Evolutionary conservation across 2,888 invertebrate genomes (phyloP).

Genomic region (Drosophila kuntzei): DNA sequence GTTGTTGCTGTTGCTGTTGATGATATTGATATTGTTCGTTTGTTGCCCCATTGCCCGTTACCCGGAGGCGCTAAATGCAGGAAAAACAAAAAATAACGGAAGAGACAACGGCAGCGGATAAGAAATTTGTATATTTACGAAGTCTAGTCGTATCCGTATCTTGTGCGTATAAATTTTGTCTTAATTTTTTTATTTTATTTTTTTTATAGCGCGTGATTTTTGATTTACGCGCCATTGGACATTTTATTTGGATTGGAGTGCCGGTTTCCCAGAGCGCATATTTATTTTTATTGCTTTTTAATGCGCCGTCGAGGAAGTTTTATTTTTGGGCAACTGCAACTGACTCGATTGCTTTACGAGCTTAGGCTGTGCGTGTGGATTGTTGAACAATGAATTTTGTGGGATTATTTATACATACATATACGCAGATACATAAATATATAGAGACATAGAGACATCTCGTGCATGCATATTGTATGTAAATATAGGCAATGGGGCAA

Average conservation of each 20-base stretch:
- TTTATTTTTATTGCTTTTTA: slow-evolving; percentile 83
- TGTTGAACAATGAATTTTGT: slow-evolving; percentile 75
- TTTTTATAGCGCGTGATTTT: slow-evolving; percentile 69
- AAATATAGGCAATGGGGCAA: slow-evolving; percentile 30
- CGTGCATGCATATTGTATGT: slow-evolving; percentile 29
- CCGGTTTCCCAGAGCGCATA: slow-evolving; percentile 64
- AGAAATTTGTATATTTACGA: slow-evolving; percentile 13
- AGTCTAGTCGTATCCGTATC: slow-evolving; percentile 14
- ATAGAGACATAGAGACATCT: slow-evolving; percentile 2
- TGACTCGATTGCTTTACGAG: slow-evolving; percentile 9
- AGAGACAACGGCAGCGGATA: slow-evolving; percentile 46
- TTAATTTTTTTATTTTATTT: slow-evolving; percentile 58
- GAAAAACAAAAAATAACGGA: slow-evolving; percentile 59
- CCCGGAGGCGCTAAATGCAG: slow-evolving; percentile 73
- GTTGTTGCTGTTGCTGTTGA: slow-evolving; percentile 14
- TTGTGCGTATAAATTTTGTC: slow-evolving; percentile 67
- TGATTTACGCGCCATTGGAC: slow-evolving; percentile 79
- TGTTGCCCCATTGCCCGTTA: slow-evolving; percentile 33
- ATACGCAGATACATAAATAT: slow-evolving; percentile 20
- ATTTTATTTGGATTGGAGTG: slow-evolving; percentile 67
- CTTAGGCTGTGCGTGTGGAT: slow-evolving; percentile 60
- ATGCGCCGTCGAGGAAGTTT: slow-evolving; percentile 78
- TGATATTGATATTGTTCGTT: slow-evolving; percentile 35
- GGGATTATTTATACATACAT: slow-evolving; percentile 64
- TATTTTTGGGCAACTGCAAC: slow-evolving; percentile 45